Percentiles rank a stretch among this genome's conserved stretches.
Conservation (phyloP, 2,888 invertebrate genomes). For the Agelastica alni region DNA sequence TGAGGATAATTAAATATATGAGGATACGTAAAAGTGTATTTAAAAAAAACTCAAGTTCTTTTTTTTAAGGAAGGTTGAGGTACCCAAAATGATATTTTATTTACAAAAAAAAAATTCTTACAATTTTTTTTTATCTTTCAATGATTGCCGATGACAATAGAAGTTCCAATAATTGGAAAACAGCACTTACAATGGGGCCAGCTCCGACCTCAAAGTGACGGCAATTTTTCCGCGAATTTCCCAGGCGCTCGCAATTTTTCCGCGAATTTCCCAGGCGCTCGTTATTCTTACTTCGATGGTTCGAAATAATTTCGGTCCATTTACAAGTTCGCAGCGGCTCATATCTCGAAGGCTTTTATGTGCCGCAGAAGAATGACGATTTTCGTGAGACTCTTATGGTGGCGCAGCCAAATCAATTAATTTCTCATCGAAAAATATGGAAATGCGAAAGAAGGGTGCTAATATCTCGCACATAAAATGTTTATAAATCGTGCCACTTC, state of each 20-base stretch:
- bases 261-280: neutral
- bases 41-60: neutral
- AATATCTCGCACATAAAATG: neutral
- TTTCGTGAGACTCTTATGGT: constrained; percentile 9
- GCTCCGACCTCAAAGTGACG: too few relatives aligned
- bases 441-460: neutral
- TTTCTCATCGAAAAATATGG: constrained; percentile 4
- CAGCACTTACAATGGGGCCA: too few relatives aligned
- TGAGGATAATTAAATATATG: neutral
- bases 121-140: neutral
- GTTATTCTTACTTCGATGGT: constrained; percentile 3
- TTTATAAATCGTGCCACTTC: neutral
- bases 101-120: neutral
- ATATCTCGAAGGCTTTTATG: constrained; percentile 6
- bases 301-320: constrained; percentile 16
- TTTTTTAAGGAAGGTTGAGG: neutral
- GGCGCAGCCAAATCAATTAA: constrained; percentile 12
- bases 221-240: too few relatives aligned
- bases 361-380: constrained; percentile 6
- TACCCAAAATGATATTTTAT: neutral
- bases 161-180: neutral
- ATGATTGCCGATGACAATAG: neutral
- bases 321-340: constrained; percentile 17
- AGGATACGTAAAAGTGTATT: neutral
- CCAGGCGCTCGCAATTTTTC: neutral